Base-by-base conservation (phyloP, 2,888 invertebrate species). In the Drosophila nigricruria region DNA sequence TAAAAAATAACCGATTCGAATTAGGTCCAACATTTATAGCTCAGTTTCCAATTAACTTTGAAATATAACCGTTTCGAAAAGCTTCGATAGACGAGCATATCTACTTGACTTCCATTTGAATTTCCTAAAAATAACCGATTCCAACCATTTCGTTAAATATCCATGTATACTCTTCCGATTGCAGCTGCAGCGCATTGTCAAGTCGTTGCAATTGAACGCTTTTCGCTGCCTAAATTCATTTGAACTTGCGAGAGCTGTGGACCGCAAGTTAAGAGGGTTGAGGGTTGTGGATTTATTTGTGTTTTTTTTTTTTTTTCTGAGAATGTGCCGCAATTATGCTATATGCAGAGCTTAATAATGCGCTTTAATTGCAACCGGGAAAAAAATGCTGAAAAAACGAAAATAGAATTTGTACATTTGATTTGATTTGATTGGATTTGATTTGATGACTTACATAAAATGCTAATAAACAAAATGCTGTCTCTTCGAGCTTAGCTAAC, bases 401-500 rank as follows among this genome's bases (percentile, higher is more conserved):
- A 65, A 43, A 49, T 25, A 45, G n/a, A 36, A 58, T 61, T 49
- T 42, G 16, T 49, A 14, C 20, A 62, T 77, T 77, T 77, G 47
- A 74, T 79, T 69, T 61, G 45, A 76, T 77, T 80, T 64, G 54
- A 34, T 61, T 69, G 45, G 54, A 74, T 74, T 68, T 38, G 43
- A 27, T 54, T 67, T 73, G 56, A 32, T 61, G 79, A 56, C 79
- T 81, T 78, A 81, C 60, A 78, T 81, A 81, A 81, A 80, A 58
- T 43, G 60, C 40, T 43, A 34, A 38, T 32, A 57, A 47, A 20
- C 56, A 53, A 42, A 50, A 45, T 27, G 6, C 43, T 20, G 43
- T 8, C 73, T 43, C 23, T 43, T 23, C 40, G 36, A 61, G 40
- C 32, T 57, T 54, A 27, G 38, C 47, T 52, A 57, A 20, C n/a